Conservation (phyloP, 2,888 invertebrate species). For the Drosophila phalerata region DNA sequence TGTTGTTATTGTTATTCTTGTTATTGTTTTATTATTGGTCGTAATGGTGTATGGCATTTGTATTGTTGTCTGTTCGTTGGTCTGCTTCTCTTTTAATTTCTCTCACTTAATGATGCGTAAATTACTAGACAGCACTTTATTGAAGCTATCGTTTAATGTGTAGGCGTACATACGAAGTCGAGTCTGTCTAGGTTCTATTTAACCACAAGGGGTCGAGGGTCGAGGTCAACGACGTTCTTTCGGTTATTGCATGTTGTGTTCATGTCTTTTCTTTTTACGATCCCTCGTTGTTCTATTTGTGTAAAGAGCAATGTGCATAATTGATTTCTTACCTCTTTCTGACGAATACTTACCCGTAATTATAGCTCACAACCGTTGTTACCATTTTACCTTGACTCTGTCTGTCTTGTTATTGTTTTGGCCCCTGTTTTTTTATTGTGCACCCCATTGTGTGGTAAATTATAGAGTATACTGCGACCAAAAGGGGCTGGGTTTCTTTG, state of each 20-base stretch:
- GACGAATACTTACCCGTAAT: slow-evolving; percentile 58
- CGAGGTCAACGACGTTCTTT: slow-evolving; percentile 64
- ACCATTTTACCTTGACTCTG: slow-evolving; percentile 49
- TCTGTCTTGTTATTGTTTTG: slow-evolving; percentile 3
- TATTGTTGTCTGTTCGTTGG: slow-evolving; percentile 5
- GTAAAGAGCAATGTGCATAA: slow-evolving; percentile 56
- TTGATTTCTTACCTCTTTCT: slow-evolving; percentile 76
- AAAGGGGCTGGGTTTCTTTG: neutral
- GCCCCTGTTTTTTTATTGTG: slow-evolving; percentile 34
- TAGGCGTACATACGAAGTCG: slow-evolving; percentile 42
- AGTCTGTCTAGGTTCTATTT: slow-evolving; percentile 28
- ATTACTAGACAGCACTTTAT: slow-evolving; percentile 62
- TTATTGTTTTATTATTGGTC: slow-evolving; percentile 63
- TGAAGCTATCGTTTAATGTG: slow-evolving; percentile 29
- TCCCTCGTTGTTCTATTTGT: slow-evolving; percentile 9
- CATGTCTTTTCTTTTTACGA: slow-evolving; percentile 23
- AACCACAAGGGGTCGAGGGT: slow-evolving; percentile 65
- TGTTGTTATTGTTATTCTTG: slow-evolving; percentile 29
- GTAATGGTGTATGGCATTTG: slow-evolving; percentile 36
- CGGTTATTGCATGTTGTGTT: slow-evolving; percentile 33
- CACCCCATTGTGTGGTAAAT: slow-evolving; percentile 63
- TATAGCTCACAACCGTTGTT: slow-evolving; percentile 65
- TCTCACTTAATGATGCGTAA: slow-evolving; percentile 71
- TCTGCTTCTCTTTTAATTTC: slow-evolving; percentile 60
- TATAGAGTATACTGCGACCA: slow-evolving; percentile 49